phyloP scores from a whole-genome alignment of 2,797 vertebrate genomes.

The Enteromius unitaeniatus region DNA sequence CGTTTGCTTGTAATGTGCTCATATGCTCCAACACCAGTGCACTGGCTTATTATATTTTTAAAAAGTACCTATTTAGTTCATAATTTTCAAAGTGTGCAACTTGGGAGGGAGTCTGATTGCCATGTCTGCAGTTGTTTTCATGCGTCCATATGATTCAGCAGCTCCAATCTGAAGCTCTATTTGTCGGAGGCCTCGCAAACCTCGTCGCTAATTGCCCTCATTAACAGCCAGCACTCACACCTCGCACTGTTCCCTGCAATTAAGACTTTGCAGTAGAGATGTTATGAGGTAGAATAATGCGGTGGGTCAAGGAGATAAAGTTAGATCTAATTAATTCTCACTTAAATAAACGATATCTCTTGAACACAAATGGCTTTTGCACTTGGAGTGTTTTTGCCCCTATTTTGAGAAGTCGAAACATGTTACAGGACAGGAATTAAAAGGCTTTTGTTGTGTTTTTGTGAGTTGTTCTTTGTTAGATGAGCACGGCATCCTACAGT shows the following conservation, averaged over 20 bases:
- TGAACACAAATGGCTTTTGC: slow-evolving; percentile 71
- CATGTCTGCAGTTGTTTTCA: slow-evolving; percentile 11
- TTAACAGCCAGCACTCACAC: slow-evolving; percentile 73
- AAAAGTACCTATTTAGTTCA: not conserved
- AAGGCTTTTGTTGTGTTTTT: slow-evolving; percentile 78
- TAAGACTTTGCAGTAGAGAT: slow-evolving; percentile 73
- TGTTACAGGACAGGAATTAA: slow-evolving; percentile 70
- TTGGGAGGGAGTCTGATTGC: slow-evolving; percentile 21
- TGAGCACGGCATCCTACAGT: slow-evolving; percentile 70
- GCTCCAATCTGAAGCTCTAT: slow-evolving; percentile 48
- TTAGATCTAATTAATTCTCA: slow-evolving; percentile 78
- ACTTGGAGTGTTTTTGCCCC: slow-evolving; percentile 57
- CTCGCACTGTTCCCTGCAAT: slow-evolving; percentile 73
- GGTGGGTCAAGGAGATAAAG: slow-evolving; percentile 71
- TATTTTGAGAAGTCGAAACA: slow-evolving; percentile 61
- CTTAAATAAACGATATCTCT: slow-evolving; percentile 76
- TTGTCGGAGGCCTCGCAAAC: slow-evolving; percentile 52
- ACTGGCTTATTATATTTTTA: not conserved
- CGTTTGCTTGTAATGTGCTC: not conserved
- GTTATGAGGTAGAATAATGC: slow-evolving; percentile 73
- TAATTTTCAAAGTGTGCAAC: slow-evolving; percentile 10
- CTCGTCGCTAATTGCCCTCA: slow-evolving; percentile 77
- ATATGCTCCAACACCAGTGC: not conserved
- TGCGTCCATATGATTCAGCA: slow-evolving; percentile 25
- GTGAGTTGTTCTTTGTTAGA: slow-evolving; percentile 77